Percentiles rank a stretch among this genome's conserved stretches.
Evolutionary conservation across 2,888 invertebrate genomes (phyloP).

Genomic region (Odontomyia ornata): DNA sequence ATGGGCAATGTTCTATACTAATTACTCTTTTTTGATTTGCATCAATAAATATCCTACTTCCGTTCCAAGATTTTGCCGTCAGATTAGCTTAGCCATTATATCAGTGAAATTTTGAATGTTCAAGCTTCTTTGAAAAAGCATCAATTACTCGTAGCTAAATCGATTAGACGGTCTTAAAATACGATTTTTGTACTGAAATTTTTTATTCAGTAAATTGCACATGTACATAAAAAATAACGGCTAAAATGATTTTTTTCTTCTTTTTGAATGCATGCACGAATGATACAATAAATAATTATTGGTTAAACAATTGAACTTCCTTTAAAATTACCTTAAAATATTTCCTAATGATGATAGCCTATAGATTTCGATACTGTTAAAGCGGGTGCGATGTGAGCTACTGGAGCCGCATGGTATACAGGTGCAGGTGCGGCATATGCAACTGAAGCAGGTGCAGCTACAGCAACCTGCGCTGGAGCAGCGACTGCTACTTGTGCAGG

Average conservation of each 20-base stretch:
- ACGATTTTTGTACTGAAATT: conserved; percentile 61
- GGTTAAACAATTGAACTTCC: conserved; percentile 13
- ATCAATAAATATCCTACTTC: too few species aligned
- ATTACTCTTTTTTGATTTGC: too few species aligned
- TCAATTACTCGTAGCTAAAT: too few species aligned
- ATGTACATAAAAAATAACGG: conserved; percentile 25
- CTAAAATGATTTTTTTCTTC: conserved; percentile 10
- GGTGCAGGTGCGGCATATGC: conserved; percentile 51
- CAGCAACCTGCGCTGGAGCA: conserved; percentile 51
- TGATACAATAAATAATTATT: conserved; percentile 15
- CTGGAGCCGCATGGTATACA: conserved; percentile 47
- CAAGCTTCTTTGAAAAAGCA: too few species aligned
- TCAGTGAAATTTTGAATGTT: not conserved
- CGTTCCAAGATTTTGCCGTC: too few species aligned
- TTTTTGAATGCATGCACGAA: conserved; percentile 11
- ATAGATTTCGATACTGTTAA: conserved; percentile 38
- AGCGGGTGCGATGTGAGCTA: conserved; percentile 45
- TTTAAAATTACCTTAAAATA: conserved; percentile 26
- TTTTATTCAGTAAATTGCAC: conserved; percentile 62
- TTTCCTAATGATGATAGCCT: conserved; percentile 46
- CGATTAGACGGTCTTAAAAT: too few species aligned
- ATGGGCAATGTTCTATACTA: too few species aligned
- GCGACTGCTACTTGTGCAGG: conserved; percentile 46
- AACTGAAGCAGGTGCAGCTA: conserved; percentile 54
- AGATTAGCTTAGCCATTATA: too few species aligned